phyloP scores from a whole-genome alignment of 2,113 vertebrate genomes.

The Lipophrys pholis region DNA sequence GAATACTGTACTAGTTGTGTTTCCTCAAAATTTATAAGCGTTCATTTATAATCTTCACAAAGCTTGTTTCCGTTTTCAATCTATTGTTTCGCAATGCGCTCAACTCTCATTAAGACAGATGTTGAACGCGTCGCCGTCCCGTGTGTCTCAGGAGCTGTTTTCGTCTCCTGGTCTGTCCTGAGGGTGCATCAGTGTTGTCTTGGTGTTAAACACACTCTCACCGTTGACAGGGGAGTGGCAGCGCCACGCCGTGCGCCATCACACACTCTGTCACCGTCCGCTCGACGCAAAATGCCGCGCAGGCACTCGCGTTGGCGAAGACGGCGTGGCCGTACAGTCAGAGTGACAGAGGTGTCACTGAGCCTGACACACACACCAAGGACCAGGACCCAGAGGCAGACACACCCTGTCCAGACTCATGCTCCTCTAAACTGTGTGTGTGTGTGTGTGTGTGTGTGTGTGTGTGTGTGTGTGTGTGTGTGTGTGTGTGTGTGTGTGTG shows the following conservation, averaged over 20 bases:
- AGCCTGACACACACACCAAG: conserved; percentile 57
- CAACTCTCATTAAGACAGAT: neutral
- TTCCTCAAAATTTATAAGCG: too few relatives aligned
- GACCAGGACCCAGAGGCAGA: conserved; percentile 56
- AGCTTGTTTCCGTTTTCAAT: too few relatives aligned
- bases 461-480: too few relatives aligned
- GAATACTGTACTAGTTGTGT: too few relatives aligned
- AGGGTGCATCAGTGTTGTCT: conserved; percentile 29
- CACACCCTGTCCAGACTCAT: conserved; percentile 47
- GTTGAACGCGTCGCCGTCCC: neutral
- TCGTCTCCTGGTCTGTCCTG: conserved; percentile 26
- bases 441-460: neutral
- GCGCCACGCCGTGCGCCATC: conserved; percentile 6
- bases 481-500: too few relatives aligned
- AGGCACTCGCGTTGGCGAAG: conserved; percentile 19
- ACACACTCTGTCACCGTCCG: conserved; percentile 32
- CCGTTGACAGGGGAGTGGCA: conserved; percentile 25
- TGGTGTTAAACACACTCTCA: conserved; percentile 25
- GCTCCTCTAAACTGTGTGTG: conserved; percentile 25
- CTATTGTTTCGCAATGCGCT: neutral
- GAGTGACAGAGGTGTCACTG: conserved; percentile 66
- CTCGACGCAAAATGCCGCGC: conserved; percentile 43
- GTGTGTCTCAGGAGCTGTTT: neutral
- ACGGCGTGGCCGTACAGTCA: conserved; percentile 27
- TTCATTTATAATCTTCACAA: too few relatives aligned